These are phyloP conservation scores for Cheumatopsyche charites DNA, from an alignment of 1,140 invertebrate genomes.

Conservation along the genomic window DNA sequence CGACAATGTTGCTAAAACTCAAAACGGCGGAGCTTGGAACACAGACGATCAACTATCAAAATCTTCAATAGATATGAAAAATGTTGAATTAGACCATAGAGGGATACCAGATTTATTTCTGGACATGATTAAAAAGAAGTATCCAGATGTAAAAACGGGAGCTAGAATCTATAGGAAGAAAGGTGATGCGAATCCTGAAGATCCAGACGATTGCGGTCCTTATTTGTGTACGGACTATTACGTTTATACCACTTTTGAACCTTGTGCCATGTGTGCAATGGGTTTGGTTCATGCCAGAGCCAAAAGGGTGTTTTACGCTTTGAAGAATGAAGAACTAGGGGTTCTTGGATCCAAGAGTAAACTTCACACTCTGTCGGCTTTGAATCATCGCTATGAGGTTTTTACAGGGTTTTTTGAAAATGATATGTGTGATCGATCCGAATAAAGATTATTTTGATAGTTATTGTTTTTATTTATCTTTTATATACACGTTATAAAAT, in stretches of 20 bases:
- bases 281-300: conserved; percentile 88
- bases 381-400: conserved; percentile 94
- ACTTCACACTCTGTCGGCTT: conserved; percentile 75
- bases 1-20: conserved; percentile 81
- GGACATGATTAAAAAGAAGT: conserved; percentile 47
- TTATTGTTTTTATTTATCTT: too few relatives aligned
- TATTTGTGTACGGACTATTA: conserved; percentile 93
- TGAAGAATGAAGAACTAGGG: conserved; percentile 64
- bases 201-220: conserved; percentile 55
- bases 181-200: conserved; percentile 17
- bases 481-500: too few relatives aligned
- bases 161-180: conserved; percentile 32
- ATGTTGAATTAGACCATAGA: conserved; percentile 3
- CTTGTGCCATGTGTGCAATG: conserved; percentile 95
- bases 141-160: conserved; percentile 49
- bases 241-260: conserved; percentile 82
- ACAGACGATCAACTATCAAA: conserved; percentile 9
- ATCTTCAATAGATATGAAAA: neutral
- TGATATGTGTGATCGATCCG: neutral
- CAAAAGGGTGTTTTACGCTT: conserved; percentile 80
- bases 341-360: conserved; percentile 74
- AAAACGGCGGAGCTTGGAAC: conserved; percentile 80
- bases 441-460: neutral
- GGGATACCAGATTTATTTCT: conserved; percentile 49
- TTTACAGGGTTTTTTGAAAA: conserved; percentile 57